Evolutionary conservation across 2,888 invertebrate genomes (phyloP), one percentile per base, ranked within the genome.

Genomic region (Vanessa cardui): DNA sequence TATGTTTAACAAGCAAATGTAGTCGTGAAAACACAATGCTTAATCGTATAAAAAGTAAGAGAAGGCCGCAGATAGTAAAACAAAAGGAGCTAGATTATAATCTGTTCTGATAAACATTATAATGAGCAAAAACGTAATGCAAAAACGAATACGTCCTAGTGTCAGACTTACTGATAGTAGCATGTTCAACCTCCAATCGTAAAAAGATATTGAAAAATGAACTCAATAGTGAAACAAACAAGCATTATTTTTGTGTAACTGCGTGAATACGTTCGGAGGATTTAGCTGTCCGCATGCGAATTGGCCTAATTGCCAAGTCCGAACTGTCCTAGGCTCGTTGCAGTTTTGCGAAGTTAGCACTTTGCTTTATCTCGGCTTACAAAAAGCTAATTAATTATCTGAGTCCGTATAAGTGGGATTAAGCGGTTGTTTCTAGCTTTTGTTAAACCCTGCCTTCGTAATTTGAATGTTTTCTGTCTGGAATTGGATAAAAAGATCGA

Each of bases 301-400:
- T 70, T 66, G 66, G 64, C 68, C 70, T 71, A 73, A 74, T 72
- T 72, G 71, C 69, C 66, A 67, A 71, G 62, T 73, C 69, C 67
- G 64, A 69, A 71, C 69, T 66, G 66, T 71, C 69, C 70, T 70
- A 59, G 68, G 70, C 69, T 67, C 70, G 64, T 50, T 73, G 71
- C 74, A 74, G 69, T 75, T 75, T 74, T 74, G 74, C 74, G 68
- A 70, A 72, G 70, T 70, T 70, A 68, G 70, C 75, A 63, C 72
- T 73, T 72, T 71, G 70, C 71, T 65, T 72, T 63, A 67, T 70
- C 64, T 65, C 64, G 61, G 70, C 72, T 66, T 65, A 72, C 71
- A 72, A 72, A 72, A 71, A 71, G 68, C 66, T 63, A 66, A 68
- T 71, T 72, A 72, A 72, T 68, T 68, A 72, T 66, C 68, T 64